These are phyloP conservation scores for Drosophila lacteicornis DNA, from an alignment of 1,140 invertebrate genomes.

Conservation along the genomic window DNA sequence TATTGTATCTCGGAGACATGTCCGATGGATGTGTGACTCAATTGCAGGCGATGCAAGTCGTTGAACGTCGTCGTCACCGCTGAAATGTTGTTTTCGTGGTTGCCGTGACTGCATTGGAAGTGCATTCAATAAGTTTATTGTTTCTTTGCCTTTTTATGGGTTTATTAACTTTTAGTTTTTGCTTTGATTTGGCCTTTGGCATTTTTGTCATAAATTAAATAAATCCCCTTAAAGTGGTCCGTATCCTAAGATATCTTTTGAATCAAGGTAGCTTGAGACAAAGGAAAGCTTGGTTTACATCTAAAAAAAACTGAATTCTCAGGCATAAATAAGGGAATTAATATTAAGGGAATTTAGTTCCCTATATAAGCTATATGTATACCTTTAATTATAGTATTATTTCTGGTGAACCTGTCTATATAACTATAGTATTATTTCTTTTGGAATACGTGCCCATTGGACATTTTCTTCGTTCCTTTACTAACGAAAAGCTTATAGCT, in stretches of 20 bases:
- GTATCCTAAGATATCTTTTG: neutral
- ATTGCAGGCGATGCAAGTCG: conserved; percentile 58
- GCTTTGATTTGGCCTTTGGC: conserved; percentile 27
- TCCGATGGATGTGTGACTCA: conserved; percentile 72
- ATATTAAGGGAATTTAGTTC: neutral
- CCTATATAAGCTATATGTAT: neutral
- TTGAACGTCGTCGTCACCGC: conserved; percentile 7
- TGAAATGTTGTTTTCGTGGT: conserved; percentile 39
- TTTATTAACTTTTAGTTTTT: conserved; percentile 69
- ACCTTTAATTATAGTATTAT: neutral
- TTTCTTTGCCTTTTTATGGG: conserved; percentile 64
- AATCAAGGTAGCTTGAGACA: neutral
- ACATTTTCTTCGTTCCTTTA: conserved; percentile 1
- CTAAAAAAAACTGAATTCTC: neutral
- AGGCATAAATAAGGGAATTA: neutral
- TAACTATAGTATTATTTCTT: neutral
- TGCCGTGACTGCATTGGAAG: conserved; percentile 60
- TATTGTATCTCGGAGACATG: conserved; percentile 29
- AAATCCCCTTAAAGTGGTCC: conserved; percentile 12
- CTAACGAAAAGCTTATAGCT: neutral
- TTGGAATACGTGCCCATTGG: neutral
- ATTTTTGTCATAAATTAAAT: conserved; percentile 32
- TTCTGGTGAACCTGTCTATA: neutral
- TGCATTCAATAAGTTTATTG: conserved; percentile 75
- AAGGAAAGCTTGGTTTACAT: neutral